Base-by-base conservation (phyloP, 2,888 invertebrate species). In the Chloromyia formosa region DNA sequence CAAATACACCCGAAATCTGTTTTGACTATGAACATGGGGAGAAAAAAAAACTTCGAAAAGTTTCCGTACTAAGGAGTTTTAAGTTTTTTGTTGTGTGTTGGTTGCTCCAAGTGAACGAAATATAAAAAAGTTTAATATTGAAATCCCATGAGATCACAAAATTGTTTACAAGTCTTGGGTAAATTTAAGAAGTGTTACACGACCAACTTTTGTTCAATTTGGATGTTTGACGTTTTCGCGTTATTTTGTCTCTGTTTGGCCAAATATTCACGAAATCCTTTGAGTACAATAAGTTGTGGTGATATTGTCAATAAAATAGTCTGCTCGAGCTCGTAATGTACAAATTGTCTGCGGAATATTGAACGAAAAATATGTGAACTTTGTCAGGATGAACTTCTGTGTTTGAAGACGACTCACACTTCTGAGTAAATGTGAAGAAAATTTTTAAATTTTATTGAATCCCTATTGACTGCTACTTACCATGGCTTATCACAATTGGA, bases 121-220 rank as follows among this genome's bases (percentile, higher is more conserved):
- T 14, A 42, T 5, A 23, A 53, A 60, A 54, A 69, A 54, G 53
- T 54, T 69, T 53, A 27, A 69, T 23, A 54, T 69, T 69, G 54
- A 69, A 69, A 69, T 69, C 35, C 68, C 27, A 23, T 22, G 49
- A 49, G 68, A 53, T 69, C n/a, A 54, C 68, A 35, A 54, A 69
- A 69, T 69, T 53, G 68, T 69, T 69, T 69, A 69, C 68, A 69
- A 54, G 35, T 14, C 16, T 16, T 16, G 23, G 53, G 16, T 14
- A n/a, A 23, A 23, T 60, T 60, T 60, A 12, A 14, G 60, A 60
- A 23, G 27, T 23, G 27, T 10, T 60, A 10, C 35, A 69, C 54
- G 54, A 27, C 68, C 9, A 27, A 53, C 14, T 54, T 69, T 49
- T 40, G 10, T 66, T 7, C 18, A 35, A 64, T 9, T 40, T 35